Conservation (phyloP, 2,797 vertebrate species). For the Cossypha dichroa region DNA sequence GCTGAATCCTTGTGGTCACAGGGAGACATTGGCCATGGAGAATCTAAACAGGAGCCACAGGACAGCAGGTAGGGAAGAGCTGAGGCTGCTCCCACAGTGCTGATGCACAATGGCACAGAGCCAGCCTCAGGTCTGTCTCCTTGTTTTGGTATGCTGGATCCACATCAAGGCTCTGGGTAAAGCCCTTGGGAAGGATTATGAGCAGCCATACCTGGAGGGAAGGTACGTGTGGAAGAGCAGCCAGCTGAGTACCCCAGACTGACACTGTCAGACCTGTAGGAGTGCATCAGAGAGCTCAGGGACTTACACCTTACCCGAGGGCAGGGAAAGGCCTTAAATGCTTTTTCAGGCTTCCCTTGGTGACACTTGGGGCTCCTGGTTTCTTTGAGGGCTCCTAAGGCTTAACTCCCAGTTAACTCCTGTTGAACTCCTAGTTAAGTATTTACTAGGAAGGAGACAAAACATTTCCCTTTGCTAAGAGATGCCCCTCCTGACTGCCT, state of each 20-base stretch:
- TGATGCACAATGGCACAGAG: background rate
- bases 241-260: background rate
- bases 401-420: background rate
- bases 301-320: background rate
- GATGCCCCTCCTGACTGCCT: background rate
- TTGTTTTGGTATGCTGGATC: rapidly evolving
- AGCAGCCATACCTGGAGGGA: background rate
- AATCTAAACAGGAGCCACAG: background rate
- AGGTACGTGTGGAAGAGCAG: rapidly evolving
- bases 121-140: background rate
- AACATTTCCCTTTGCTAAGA: background rate
- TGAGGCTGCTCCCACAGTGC: background rate
- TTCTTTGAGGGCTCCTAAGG: background rate
- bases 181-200: background rate
- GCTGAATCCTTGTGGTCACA: background rate
- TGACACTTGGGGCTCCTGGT: background rate
- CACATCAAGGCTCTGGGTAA: background rate
- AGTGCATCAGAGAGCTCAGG: background rate
- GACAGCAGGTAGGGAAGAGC: background rate
- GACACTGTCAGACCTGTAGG: background rate
- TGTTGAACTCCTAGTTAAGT: background rate
- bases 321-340: background rate
- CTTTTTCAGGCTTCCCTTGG: background rate
- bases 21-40: rapidly evolving
- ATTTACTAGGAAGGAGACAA: background rate